These are phyloP conservation scores for Onthophagus taurus DNA, from an alignment of 1,140 invertebrate genomes.

Conservation along the genomic window DNA sequence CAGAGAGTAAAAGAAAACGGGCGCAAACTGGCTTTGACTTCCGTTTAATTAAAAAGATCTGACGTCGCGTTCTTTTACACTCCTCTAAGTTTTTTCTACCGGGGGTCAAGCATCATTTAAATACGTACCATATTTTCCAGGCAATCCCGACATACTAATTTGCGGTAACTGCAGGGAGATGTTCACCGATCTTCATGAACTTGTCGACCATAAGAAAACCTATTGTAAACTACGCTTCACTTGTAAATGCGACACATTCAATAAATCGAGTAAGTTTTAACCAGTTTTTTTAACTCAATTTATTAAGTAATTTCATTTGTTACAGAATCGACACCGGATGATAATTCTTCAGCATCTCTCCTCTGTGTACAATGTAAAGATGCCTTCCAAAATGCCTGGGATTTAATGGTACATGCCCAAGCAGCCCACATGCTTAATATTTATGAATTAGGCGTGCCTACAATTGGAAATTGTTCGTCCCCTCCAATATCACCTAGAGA, in stretches of 20 bases:
- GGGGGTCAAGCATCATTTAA: too few relatives aligned
- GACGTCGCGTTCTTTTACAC: too few relatives aligned
- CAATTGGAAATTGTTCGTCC: constrained; percentile 31
- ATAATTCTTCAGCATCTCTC: constrained; percentile 37
- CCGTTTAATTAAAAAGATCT: too few relatives aligned
- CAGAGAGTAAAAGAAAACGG: too few relatives aligned
- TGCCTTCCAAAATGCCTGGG: constrained; percentile 65
- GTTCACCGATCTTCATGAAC: constrained; percentile 69
- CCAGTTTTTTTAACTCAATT: neutral
- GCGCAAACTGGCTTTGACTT: too few relatives aligned
- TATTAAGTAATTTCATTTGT: constrained; percentile 10
- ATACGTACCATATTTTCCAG: constrained; percentile 49
- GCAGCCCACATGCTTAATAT: constrained; percentile 74
- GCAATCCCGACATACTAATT: constrained; percentile 78
- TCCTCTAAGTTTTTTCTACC: too few relatives aligned
- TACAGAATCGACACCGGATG: constrained; percentile 31
- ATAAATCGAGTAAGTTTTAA: constrained; percentile 36
- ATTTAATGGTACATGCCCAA: constrained; percentile 71
- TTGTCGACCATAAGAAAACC: constrained; percentile 77
- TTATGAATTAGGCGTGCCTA: constrained; percentile 54
- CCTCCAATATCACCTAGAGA: constrained; percentile 29
- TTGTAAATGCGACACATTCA: constrained; percentile 60
- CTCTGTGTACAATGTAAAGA: constrained; percentile 71
- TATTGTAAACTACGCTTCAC: constrained; percentile 78
- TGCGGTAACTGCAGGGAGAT: constrained; percentile 81